Evolutionary conservation across 2,797 vertebrate species (phyloP), one percentile per base, ranked within the genome.

Genomic region (Coreius guichenoti): DNA sequence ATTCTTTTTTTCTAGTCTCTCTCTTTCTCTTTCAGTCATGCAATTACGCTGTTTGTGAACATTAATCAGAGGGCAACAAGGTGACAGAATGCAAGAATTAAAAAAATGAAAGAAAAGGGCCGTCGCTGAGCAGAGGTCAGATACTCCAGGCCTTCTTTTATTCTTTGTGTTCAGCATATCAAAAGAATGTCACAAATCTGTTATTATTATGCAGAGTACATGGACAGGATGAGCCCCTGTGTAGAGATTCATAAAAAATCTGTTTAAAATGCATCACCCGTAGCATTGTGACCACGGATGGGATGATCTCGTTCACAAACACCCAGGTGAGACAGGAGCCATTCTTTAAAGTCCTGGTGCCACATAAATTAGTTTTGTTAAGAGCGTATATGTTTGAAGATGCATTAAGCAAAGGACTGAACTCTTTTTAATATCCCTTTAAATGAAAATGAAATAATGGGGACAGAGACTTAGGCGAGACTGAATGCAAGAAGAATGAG

Each of bases 371-470:
- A 81, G 81, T 58, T 54, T 63, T 78, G 81, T 58, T 76, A 83
- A 58, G 65, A 83, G 36, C 26, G 56, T 67, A 81, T 75, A 86
- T 86, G 84, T 87, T 81, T 89, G 83, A 89, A 89, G 80, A 78
- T 69, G 72, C 74, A 65, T 78, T 79, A 86, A 89, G 85, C 78
- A 82, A 79, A 89, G 36, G 5, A 63, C 80, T 85, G 39, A 63
- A 69, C n/a, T 67, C 63, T 54, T 83, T 83, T 84, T 36, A 63
- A 77, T 58, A 58, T 54, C 39, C 23, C 26, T 80, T 63, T 51
- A 65, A 72, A 80, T 65, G 76, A 58, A 69, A 84, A 54, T 39
- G 4, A 85, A 79, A 74, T 80, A 85, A 85, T 65, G 54, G 7
- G 19, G 17, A 39, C 7, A 51, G 54, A 54, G 56, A 69, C 39